Conservation (phyloP, 2,888 invertebrate species). For the Drosophila infuscata region DNA sequence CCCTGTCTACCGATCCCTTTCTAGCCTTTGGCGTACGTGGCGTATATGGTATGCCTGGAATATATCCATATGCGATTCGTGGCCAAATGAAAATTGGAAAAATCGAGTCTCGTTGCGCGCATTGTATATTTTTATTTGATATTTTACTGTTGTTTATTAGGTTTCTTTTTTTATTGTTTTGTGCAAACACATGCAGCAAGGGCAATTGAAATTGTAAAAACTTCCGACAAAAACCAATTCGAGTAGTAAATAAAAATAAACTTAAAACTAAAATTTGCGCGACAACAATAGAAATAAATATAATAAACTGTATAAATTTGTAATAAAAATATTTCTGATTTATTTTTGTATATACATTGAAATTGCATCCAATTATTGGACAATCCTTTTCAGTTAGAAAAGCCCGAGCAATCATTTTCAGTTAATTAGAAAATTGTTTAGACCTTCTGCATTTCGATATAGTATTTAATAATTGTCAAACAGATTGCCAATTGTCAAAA, state of each 20-base stretch:
- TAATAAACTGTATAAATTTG: slow-evolving; percentile 38
- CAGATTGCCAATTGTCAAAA: neutral
- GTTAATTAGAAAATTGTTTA: neutral
- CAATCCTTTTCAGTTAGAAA: neutral
- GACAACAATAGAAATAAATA: slow-evolving; percentile 7
- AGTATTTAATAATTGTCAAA: neutral
- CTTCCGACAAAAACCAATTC: slow-evolving; percentile 17
- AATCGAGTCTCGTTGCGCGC: slow-evolving; percentile 36
- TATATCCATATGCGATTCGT: slow-evolving; percentile 19
- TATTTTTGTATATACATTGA: slow-evolving; percentile 22
- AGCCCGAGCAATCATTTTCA: neutral
- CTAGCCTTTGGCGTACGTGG: slow-evolving; percentile 28
- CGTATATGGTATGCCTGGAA: slow-evolving; percentile 57
- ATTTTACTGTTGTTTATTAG: slow-evolving; percentile 21
- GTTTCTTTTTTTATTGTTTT: slow-evolving; percentile 23
- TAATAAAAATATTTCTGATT: slow-evolving; percentile 30
- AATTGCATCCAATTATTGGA: slow-evolving; percentile 2
- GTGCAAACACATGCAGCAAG: slow-evolving; percentile 37
- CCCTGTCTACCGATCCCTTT: neutral
- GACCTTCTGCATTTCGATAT: neutral
- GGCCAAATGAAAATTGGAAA: slow-evolving; percentile 38
- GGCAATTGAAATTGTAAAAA: slow-evolving; percentile 44
- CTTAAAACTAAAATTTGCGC: slow-evolving; percentile 27
- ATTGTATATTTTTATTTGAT: slow-evolving; percentile 50
- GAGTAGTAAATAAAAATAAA: slow-evolving; percentile 32